Evolutionary conservation across 2,888 invertebrate species (phyloP).

Genomic region (Sturmia bella): DNA sequence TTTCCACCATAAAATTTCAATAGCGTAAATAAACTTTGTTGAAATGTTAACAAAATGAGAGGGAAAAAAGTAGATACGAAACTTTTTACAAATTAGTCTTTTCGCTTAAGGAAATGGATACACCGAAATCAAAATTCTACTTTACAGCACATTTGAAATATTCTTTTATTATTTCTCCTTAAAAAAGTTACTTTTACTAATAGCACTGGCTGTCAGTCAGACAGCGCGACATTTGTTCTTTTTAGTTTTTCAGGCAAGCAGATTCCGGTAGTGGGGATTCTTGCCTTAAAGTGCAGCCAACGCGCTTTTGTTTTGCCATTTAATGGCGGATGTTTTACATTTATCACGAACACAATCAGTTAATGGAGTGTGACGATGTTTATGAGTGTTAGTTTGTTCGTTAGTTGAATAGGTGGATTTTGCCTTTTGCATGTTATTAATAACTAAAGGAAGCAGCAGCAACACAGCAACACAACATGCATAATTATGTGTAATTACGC

Average conservation of each 20-base stretch:
- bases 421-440: background rate
- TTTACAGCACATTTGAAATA: background rate
- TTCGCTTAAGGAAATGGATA: background rate
- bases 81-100: slow-evolving; percentile 26
- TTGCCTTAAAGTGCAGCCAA: slow-evolving; percentile 11
- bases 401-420: background rate
- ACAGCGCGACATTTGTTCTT: background rate
- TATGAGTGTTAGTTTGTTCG: slow-evolving; percentile 3
- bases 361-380: slow-evolving; percentile 40
- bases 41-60: background rate
- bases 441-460: background rate
- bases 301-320: slow-evolving; percentile 16
- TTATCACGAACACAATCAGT: slow-evolving; percentile 57
- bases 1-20: slow-evolving; percentile 28
- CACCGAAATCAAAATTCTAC: slow-evolving; percentile 15
- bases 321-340: slow-evolving; percentile 49
- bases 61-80: background rate
- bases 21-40: slow-evolving; percentile 30
- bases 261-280: slow-evolving; percentile 41
- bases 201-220: background rate
- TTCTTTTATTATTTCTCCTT: background rate
- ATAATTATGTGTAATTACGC: slow-evolving; percentile 25
- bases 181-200: slow-evolving; percentile 18
- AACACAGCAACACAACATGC: slow-evolving; percentile 1
- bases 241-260: slow-evolving; percentile 29